Base-by-base conservation (phyloP, 2,888 invertebrate species). In the Dorcus hopei region DNA sequence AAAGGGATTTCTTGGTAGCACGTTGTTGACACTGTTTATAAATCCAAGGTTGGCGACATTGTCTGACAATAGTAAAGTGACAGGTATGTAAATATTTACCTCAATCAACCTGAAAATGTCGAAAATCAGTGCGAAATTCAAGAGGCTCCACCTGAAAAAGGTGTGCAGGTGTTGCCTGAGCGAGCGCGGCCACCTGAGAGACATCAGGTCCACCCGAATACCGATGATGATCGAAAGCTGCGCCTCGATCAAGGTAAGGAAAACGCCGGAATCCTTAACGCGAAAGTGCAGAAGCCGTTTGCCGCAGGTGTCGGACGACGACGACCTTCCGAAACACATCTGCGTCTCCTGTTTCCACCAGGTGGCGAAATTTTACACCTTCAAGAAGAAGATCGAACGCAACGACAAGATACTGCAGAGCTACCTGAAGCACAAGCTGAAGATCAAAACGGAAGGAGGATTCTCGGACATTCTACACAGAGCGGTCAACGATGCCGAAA, bases 321-420 rank as follows among this genome's bases (percentile, higher is more conserved):
- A 80, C 65, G 74, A 73, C 3, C 67, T 80, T 41, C 80, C 80
- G 11, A 66, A 71, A 41, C 70, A 75, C 49, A 75, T 80, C 40
- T 80, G 80, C 59, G 70, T 74, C 52, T 67, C 72, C 16, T 80
- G 80, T 66, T 74, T 79, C 52, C 76, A 72, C 54, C 73, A 76
- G 64, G 74, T 80, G 19, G 74, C 75, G 19, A 74, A 75, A 60
- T 74, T 75, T 43, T 77, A 77, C 64, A 72, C 74, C 39, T 80
- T 80, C 58, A 79, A 77, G 62, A 72, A 72, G 55, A 77, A 76
- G 65, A 72, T 79, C 48, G 77, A 77, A 68, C 64, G 71, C 41
- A 75, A 74, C 19, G 78, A 80, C 58, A 65, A 63, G 42, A 68
- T 76, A 49, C 67, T 80, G 38, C 70, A 74, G 19, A 69, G 71